Base-by-base conservation (phyloP, 2,113 vertebrate species). In the Zonotrichia leucophrys region DNA sequence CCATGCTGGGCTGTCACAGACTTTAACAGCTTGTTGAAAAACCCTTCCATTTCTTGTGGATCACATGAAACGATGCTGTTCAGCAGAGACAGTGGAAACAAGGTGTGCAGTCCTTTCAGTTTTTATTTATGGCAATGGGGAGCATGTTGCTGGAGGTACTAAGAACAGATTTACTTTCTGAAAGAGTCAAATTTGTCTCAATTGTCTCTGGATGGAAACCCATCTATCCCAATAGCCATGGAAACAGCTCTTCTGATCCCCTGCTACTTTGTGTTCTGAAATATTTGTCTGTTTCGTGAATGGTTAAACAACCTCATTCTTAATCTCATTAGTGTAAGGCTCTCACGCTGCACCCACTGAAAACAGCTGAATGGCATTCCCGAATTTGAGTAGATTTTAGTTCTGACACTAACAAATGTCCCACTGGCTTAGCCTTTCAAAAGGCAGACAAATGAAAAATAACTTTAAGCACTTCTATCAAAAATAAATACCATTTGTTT, bases 371-470 rank as follows among this genome's bases (percentile, higher is more conserved):
- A 83, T 25, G 5, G 25, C 13, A n/a, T 69, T 83, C 35, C 59
- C 0, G 3, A 74, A 86, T 80, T 31, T 86, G 52, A 88, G 42
- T 30, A 77, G 47, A n/a, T 24, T 87, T 90, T 44, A 37, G 13
- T 96, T 90, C 64, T 86, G 68, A 77, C 60, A 47, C 28, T 83
- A 83, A 70, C 16, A 84, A 72, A 53, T 49, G 23, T 78, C 41
- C 28, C 39, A 19, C 23, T 73, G 60, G 52, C 23, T 96, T 69
- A 74, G 20, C 28, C 15, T 91, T 95, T 93, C 18, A 4, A 78
- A 90, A 91, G 37, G 46, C 47, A 90, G 58, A 83, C 82, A 95
- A 95, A 96, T 92, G 82, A 94, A 70, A 76, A 90, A 89, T 59
- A 86, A 89, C 87, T 84, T 87, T 87, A 97, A 91, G 46, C 59